These are phyloP conservation scores for Colletes collaris DNA, from an alignment of 2,888 invertebrate species.

Conservation along the genomic window DNA sequence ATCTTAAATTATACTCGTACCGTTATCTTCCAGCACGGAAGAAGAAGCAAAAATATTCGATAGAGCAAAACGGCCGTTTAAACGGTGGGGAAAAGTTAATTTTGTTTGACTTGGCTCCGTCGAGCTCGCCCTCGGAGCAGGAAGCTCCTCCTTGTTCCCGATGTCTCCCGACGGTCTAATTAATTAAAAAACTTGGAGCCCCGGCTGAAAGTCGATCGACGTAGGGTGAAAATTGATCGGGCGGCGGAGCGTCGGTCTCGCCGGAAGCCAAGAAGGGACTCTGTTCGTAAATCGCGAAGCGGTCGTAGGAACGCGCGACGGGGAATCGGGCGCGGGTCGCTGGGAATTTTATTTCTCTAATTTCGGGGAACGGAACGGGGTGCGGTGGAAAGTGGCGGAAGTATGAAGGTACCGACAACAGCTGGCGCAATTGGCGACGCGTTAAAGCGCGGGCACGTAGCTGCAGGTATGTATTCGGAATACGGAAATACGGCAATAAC, in stretches of 20 bases:
- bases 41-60: too few species aligned
- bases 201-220: slow-evolving; percentile 28
- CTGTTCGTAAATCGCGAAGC: neutral
- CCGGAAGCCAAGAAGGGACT: too few species aligned
- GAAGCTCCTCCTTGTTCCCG: neutral
- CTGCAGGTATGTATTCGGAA: slow-evolving; percentile 30
- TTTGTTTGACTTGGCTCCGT: slow-evolving; percentile 49
- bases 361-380: slow-evolving; percentile 25
- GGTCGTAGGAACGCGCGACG: neutral
- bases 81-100: slow-evolving; percentile 39
- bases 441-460: slow-evolving; percentile 34
- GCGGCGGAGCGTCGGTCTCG: neutral
- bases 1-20: too few species aligned
- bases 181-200: slow-evolving; percentile 44
- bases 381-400: neutral
- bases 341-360: slow-evolving; percentile 49
- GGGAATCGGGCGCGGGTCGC: neutral
- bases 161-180: slow-evolving; percentile 38
- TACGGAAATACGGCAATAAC: slow-evolving; percentile 43
- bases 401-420: slow-evolving; percentile 41
- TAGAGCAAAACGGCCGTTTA: too few species aligned
- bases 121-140: slow-evolving; percentile 8
- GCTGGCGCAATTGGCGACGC: slow-evolving; percentile 45
- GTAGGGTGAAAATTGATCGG: slow-evolving; percentile 45
- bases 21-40: too few species aligned